A percentile compares a stretch with the other conserved stretches of the same genome.
Evolutionary conservation across 2,888 invertebrate genomes (phyloP).

Genomic region (Agrilus biguttatus): DNA sequence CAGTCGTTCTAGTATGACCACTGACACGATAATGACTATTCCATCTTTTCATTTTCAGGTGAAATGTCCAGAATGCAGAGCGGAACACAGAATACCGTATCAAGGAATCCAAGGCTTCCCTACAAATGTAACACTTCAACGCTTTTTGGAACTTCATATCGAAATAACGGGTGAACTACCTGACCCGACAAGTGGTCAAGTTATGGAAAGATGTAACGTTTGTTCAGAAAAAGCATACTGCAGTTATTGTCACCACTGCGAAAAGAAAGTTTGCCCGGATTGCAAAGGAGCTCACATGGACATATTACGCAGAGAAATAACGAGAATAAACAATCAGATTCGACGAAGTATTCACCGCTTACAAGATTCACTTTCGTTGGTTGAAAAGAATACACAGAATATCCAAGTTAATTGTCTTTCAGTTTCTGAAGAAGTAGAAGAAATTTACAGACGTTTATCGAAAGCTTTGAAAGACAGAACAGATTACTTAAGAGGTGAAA

Average conservation of each 20-base stretch:
- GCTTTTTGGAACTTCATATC: conserved; percentile 87
- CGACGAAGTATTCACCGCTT: conserved; percentile 77
- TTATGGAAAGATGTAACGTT: conserved; percentile 87
- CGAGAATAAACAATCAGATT: conserved; percentile 38
- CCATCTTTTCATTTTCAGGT: conserved; percentile 41
- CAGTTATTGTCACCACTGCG: conserved; percentile 85
- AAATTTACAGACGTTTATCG: conserved; percentile 72
- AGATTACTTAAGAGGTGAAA: conserved; percentile 72
- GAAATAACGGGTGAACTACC: conserved; percentile 85
- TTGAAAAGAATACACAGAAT: conserved; percentile 78
- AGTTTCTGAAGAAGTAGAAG: conserved; percentile 87
- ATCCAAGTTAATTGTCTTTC: conserved; percentile 81
- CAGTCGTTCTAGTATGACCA: too few species aligned
- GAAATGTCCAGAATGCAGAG: conserved; percentile 96
- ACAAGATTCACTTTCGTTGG: conserved; percentile 69
- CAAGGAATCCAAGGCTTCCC: conserved; percentile 90
- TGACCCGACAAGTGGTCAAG: conserved; percentile 79
- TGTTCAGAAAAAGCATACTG: conserved; percentile 88
- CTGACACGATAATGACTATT: too few species aligned
- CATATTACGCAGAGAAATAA: conserved; percentile 59
- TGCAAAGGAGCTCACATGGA: conserved; percentile 96
- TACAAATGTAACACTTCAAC: conserved; percentile 87
- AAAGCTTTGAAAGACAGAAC: conserved; percentile 85
- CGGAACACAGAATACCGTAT: conserved; percentile 91
- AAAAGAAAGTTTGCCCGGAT: conserved; percentile 91